Base-by-base conservation (phyloP, 64 coral and sea anemone species). In the Acropora yongei region DNA sequence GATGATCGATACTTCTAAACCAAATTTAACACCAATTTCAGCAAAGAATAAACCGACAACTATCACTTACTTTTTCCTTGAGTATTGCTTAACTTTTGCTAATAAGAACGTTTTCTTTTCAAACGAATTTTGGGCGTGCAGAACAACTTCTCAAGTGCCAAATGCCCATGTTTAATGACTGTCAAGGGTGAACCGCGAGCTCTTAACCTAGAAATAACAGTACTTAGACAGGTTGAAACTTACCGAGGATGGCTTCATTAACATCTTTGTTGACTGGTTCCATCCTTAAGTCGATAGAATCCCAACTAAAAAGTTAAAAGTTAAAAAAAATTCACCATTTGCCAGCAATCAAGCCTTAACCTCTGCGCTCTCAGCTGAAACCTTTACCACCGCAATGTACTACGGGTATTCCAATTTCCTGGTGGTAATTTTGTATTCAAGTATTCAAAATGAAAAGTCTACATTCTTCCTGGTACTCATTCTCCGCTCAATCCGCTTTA, bases 221-320 rank as follows among this genome's bases (percentile, higher is more conserved):
- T 43, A 44, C 7, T 4, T 1, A 76, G 8, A 18, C 30, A 30
- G 30, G 30, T 30, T 30, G 30, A 10, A 69, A 30, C 82, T 71
- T 71, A 85, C 82, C 65, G 6, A 67, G 68, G 2, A 85, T 4
- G 66, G 63, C 82, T 14, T 85, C 82, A 1, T 85, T 85, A 11
- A 85, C 44, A 49, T 85, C 82, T 7, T 48, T 85, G 45, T 30
- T 71, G 17, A 69, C 82, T 69, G 82, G 18, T 20, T 85, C 82
- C 82, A 85, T 85, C 44, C 20, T 3, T 8, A 6, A 47, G 2
- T 49, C 44, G 7, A 12, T 48, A 19, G 14, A 84, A 71, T 47
- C 63, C 11, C 20, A 48, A 49, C 4, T 8, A 43, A 78, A 48
- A 46, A 17, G 12, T 3, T 49, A 17, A 2, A 7, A 12, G 49